Conservation (phyloP, 2,797 vertebrate genomes). For the Malurus splendens region DNA sequence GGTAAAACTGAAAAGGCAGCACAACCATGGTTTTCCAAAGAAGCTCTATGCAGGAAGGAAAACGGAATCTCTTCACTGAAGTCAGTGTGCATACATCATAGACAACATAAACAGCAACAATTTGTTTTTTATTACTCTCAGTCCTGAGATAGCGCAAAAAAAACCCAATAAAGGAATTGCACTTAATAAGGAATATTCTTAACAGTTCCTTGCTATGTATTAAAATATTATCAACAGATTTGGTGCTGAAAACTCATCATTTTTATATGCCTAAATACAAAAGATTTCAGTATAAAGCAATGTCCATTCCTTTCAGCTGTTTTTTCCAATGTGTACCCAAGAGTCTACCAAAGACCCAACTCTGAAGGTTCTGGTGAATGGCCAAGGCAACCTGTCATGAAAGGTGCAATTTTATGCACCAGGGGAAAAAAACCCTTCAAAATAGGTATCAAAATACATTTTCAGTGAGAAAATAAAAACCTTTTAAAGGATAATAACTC, state of each 20-base stretch:
- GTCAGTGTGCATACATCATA: neutral
- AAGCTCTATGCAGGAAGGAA: neutral
- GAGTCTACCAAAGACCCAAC: neutral
- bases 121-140: neutral
- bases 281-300: neutral
- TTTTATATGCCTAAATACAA: neutral
- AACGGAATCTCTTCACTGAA: neutral
- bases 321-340: neutral
- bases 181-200: neutral
- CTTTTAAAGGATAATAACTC: neutral
- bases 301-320: neutral
- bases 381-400: neutral
- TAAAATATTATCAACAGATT: neutral
- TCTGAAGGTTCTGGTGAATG: neutral
- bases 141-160: neutral
- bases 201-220: neutral
- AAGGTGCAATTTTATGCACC: neutral
- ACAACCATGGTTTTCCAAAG: neutral
- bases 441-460: neutral
- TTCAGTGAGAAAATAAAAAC: neutral
- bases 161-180: neutral
- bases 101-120: neutral
- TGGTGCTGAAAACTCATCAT: rapidly evolving
- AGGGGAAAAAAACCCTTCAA: neutral
- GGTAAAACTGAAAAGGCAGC: neutral